phyloP scores from a whole-genome alignment of 2,888 invertebrate genomes.

The Netelia inedita region DNA sequence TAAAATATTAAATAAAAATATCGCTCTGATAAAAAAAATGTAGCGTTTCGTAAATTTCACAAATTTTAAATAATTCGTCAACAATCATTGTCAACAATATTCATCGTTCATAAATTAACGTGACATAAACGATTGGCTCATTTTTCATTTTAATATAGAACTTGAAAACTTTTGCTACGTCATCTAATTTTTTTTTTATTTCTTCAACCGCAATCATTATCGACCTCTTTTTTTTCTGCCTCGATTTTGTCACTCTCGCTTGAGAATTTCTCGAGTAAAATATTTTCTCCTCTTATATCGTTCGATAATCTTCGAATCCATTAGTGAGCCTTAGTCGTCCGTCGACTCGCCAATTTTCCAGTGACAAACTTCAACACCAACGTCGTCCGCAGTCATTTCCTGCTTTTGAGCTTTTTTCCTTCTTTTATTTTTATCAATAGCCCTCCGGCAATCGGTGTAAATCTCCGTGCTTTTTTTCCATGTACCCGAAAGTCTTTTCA shows the following conservation, averaged over 20 bases:
- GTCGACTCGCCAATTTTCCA: conserved; percentile 14
- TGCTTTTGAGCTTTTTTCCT: conserved; percentile 4
- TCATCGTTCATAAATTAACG: neutral
- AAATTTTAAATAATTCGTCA: too few species aligned
- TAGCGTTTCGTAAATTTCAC: too few species aligned
- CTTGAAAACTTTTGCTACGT: too few species aligned
- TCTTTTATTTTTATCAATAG: conserved; percentile 43
- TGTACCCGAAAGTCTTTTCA: conserved; percentile 60
- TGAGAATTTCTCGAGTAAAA: conserved; percentile 45
- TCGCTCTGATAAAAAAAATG: neutral
- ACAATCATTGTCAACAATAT: neutral
- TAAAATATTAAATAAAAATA: neutral
- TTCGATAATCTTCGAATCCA: conserved; percentile 59
- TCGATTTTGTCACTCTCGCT: conserved; percentile 2
- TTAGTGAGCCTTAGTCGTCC: conserved; percentile 27
- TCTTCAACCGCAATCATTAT: too few species aligned
- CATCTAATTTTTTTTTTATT: too few species aligned
- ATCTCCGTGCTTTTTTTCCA: conserved; percentile 36
- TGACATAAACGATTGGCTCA: neutral
- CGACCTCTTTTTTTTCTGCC: too few species aligned
- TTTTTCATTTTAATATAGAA: too few species aligned
- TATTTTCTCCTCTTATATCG: conserved; percentile 37
- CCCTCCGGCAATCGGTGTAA: conserved; percentile 54
- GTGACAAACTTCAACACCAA: conserved; percentile 19
- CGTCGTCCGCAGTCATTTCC: conserved; percentile 32